Evolutionary conservation across 2,797 vertebrate genomes (phyloP).

Genomic region (Tangara arthus): DNA sequence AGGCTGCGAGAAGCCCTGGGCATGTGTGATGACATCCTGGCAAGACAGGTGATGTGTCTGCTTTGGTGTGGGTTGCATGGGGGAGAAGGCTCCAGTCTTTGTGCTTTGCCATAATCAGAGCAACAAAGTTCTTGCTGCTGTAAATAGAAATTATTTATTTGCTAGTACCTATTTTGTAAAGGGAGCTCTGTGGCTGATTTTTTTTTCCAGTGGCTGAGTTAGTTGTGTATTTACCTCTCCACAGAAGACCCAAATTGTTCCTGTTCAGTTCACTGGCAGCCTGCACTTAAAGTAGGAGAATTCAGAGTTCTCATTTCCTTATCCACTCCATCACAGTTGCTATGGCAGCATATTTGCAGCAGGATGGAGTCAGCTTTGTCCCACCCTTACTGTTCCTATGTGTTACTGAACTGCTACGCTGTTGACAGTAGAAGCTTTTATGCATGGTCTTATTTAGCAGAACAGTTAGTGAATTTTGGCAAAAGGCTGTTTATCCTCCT

Average conservation of each 20-base stretch:
- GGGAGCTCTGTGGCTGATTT: neutral
- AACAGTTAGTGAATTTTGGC: neutral
- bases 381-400: neutral
- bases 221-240: neutral
- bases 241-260: neutral
- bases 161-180: neutral
- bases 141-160: neutral
- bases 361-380: neutral
- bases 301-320: neutral
- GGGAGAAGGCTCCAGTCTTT: neutral
- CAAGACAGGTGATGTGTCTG: constrained; percentile 84
- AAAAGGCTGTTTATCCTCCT: neutral
- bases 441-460: neutral
- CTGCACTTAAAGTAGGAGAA: neutral
- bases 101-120: neutral
- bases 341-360: neutral
- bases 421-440: neutral
- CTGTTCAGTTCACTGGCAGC: neutral
- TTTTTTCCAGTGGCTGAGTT: neutral
- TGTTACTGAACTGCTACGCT: neutral
- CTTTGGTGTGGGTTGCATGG: neutral
- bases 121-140: neutral
- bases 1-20: constrained; percentile 83
- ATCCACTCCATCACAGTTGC: neutral
- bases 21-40: constrained; percentile 84